Conservation (phyloP, 2,888 invertebrate species). For the Spicauda simplicius region DNA sequence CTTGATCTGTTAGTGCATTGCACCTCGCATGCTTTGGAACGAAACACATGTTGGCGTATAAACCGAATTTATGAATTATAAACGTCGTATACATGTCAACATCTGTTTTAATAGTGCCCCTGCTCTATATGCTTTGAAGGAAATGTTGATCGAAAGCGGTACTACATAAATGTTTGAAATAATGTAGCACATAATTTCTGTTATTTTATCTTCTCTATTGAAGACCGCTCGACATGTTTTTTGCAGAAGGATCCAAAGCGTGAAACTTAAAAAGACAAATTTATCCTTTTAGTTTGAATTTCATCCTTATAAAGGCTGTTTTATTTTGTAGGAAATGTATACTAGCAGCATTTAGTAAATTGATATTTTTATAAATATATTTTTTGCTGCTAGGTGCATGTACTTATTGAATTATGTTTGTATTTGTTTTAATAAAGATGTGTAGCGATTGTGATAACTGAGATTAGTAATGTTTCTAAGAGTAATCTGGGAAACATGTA, state of each 20-base stretch:
- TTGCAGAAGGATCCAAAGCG: neutral
- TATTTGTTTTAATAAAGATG: neutral
- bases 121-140: neutral
- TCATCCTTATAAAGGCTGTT: neutral
- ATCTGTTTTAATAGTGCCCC: neutral
- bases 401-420: neutral
- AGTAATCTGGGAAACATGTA: neutral
- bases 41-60: neutral
- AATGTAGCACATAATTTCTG: neutral
- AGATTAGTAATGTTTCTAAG: neutral
- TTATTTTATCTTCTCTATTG: no score
- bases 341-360: neutral
- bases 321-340: neutral
- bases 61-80: neutral
- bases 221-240: neutral
- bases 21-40: neutral
- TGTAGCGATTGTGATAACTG: neutral
- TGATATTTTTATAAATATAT: slow-evolving; percentile 6
- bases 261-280: neutral
- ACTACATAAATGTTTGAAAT: neutral
- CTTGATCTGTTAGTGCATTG: no score
- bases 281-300: neutral
- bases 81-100: neutral
- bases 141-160: neutral
- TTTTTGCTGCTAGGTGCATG: slow-evolving; percentile 1